Evolutionary conservation across 2,797 vertebrate genomes (phyloP).

Genomic region (Podarcis lilfordi): DNA sequence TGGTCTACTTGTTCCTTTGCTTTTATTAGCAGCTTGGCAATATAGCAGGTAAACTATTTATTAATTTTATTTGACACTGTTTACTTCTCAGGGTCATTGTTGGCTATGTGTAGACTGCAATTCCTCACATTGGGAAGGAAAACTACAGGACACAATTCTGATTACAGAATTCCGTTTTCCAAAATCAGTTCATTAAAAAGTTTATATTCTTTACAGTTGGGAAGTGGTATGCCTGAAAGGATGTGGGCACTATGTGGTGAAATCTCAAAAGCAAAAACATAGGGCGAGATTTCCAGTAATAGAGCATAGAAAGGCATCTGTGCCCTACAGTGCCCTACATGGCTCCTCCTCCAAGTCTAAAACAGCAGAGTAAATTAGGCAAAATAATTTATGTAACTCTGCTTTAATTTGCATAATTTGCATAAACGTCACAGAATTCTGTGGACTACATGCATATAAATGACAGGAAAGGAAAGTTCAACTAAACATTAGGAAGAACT

Average conservation of each 20-base stretch:
- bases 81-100: neutral
- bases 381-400: neutral
- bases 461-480: too few relatives aligned
- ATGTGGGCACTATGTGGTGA: neutral
- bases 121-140: neutral
- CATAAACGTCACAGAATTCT: neutral
- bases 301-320: neutral
- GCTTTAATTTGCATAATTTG: neutral
- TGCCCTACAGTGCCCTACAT: too few relatives aligned
- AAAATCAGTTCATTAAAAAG: neutral
- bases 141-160: neutral
- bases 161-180: neutral
- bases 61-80: neutral
- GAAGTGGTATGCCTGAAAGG: neutral
- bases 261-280: neutral
- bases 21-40: neutral
- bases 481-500: too few relatives aligned
- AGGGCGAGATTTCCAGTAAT: too few relatives aligned
- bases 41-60: neutral
- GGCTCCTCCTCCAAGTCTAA: neutral
- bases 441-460: neutral
- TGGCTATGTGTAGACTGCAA: neutral
- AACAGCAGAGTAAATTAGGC: neutral
- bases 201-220: neutral
- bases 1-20: neutral